Evolutionary conservation across 2,888 invertebrate genomes (phyloP), one percentile per base, ranked within the genome.

Genomic region (Holacanthella duospinosa): DNA sequence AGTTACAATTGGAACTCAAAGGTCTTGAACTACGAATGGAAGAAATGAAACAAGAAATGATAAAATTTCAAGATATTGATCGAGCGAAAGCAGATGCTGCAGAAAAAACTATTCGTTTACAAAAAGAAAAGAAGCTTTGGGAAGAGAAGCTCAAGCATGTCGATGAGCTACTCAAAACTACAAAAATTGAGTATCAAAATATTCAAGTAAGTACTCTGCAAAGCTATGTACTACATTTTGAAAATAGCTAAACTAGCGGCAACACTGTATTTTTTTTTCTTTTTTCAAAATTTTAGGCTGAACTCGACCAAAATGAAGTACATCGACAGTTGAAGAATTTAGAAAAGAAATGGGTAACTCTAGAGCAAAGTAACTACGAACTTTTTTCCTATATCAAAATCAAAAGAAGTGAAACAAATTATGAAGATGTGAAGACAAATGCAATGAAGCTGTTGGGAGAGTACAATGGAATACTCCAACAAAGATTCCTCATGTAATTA

Each of bases 231-330:
- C 21, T 6, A 4, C 19, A n/a, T n/a, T n/a, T n/a, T n/a, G 12
- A 24, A 9, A 55, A 25, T 12, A 55, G 55, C 3, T 24, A 24
- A 9, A 55, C 2, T 25, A 6, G 12, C 25, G 26, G 9, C 12
- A 55, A 6, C 27, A 55, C 12, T 55, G 12, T 24, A 25, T 21
- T 2, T 25, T 4, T 6, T 16, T 53, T 6, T 12, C 24, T 53
- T 4, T 21, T 4, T 21, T 21, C 6, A 53, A 21, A 21, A 53
- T 53, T 53, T 53, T 80, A 86, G 82, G 77, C 79, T 63, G 81
- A 82, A 72, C 78, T 89, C 16, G 82, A 85, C 64, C 85, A 85
- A 36, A 87, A 88, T 75, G 87, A 88, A 76, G 85, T 86, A 75
- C 84, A 85, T 73, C 76, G 80, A 1, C 85, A 87, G 76, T 78